These are phyloP conservation scores for Pelecanoides urinatrix DNA, from an alignment of 2,113 vertebrate genomes.

Conservation along the genomic window DNA sequence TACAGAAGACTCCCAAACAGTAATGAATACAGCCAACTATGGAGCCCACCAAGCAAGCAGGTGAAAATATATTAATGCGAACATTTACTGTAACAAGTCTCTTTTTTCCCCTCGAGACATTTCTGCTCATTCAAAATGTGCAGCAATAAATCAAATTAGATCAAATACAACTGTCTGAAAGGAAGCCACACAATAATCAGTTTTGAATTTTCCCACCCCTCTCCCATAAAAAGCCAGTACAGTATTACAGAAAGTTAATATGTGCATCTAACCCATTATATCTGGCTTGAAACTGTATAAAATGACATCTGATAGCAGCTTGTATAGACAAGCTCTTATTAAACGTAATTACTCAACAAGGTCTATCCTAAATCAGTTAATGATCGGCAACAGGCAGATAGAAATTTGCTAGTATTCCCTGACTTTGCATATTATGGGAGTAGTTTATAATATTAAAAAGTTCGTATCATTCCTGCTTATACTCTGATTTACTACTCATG, in stretches of 20 bases:
- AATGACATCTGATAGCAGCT: slow-evolving; percentile 50
- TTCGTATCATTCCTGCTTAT: background rate
- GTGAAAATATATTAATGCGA: background rate
- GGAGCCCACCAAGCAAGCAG: slow-evolving; percentile 47
- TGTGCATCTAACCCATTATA: slow-evolving; percentile 19
- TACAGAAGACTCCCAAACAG: background rate
- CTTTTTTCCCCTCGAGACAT: slow-evolving; percentile 3
- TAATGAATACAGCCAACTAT: background rate
- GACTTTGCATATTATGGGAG: slow-evolving; percentile 35
- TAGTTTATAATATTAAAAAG: slow-evolving; percentile 51
- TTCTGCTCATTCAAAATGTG: slow-evolving; percentile 34
- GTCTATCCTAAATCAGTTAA: slow-evolving; percentile 54
- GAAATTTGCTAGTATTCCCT: background rate
- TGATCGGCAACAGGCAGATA: slow-evolving; percentile 20
- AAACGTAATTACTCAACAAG: background rate
- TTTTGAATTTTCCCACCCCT: slow-evolving; percentile 61
- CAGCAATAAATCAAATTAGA: slow-evolving; percentile 57
- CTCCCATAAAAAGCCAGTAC: slow-evolving; percentile 15
- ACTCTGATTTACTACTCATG: slow-evolving; percentile 8
- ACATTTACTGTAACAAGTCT: slow-evolving; percentile 11
- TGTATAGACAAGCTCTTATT: slow-evolving; percentile 32
- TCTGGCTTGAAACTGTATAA: slow-evolving; percentile 22
- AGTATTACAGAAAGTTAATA: slow-evolving; percentile 43
- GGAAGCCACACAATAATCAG: slow-evolving; percentile 39
- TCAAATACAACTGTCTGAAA: slow-evolving; percentile 54